Conservation (phyloP, 1,140 invertebrate species). For the Cotesia chilonis region DNA sequence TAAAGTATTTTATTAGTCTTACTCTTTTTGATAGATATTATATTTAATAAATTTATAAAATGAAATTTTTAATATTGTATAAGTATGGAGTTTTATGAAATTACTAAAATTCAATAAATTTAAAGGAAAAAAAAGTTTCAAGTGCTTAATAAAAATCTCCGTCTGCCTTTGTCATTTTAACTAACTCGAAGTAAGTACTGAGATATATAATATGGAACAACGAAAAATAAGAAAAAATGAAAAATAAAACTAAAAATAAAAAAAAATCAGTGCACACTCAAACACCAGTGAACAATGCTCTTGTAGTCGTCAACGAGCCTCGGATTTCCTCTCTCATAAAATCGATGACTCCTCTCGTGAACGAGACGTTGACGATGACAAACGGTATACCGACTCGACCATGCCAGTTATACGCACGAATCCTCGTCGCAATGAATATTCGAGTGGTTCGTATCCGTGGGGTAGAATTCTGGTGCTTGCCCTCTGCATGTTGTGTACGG, state of each 20-base stretch:
- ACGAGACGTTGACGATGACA: conserved; percentile 39
- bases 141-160: too few species aligned
- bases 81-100: too few species aligned
- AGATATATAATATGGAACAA: neutral
- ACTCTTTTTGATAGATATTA: too few species aligned
- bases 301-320: conserved; percentile 32
- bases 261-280: conserved; percentile 35
- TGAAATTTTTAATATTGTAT: too few species aligned
- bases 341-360: conserved; percentile 36
- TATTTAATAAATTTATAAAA: too few species aligned
- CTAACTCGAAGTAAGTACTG: neutral
- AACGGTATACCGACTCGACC: conserved; percentile 33
- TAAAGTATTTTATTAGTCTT: too few species aligned
- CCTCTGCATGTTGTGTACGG: neutral
- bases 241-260: conserved; percentile 23
- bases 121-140: too few species aligned
- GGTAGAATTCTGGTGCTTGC: conserved; percentile 21
- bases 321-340: conserved; percentile 36
- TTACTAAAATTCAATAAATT: too few species aligned
- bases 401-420: conserved; percentile 36
- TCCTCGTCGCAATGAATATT: conserved; percentile 36
- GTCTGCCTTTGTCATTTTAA: neutral
- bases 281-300: conserved; percentile 37
- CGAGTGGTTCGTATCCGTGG: conserved; percentile 32
- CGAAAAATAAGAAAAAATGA: neutral